Evolutionary conservation across 2,113 vertebrate genomes (phyloP).

Genomic region (Hippoglossus stenolepis): DNA sequence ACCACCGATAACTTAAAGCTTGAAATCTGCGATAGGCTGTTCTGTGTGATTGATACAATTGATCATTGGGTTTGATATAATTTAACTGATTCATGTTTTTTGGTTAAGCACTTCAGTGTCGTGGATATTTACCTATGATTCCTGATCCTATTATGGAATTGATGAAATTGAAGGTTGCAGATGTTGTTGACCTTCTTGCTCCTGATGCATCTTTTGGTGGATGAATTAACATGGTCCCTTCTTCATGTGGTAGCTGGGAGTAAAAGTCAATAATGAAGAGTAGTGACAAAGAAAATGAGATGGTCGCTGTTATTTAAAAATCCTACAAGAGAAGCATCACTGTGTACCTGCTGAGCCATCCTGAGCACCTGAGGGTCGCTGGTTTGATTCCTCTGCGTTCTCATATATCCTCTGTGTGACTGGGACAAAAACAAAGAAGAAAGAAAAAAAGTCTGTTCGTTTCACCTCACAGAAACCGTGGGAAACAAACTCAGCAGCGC

Average conservation of each 20-base stretch:
- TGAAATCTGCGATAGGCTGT: not conserved
- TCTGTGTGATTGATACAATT: not conserved
- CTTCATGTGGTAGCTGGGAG: constrained; percentile 73
- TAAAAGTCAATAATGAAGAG: not conserved
- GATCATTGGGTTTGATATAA: not conserved
- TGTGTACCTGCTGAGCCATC: constrained; percentile 69
- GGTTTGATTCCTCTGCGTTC: constrained; percentile 2
- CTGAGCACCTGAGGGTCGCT: constrained; percentile 8
- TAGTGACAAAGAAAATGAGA: not conserved
- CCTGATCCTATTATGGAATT: constrained; percentile 97
- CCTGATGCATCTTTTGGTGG: constrained; percentile 62
- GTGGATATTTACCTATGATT: constrained; percentile 86
- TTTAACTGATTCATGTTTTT: no score
- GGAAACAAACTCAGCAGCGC: constrained; percentile 38
- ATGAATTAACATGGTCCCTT: constrained; percentile 79
- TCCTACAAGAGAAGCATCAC: not conserved
- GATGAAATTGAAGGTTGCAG: constrained; percentile 93
- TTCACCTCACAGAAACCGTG: not conserved
- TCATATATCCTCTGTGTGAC: constrained; percentile 28
- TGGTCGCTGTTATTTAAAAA: not conserved
- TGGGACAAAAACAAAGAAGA: not conserved
- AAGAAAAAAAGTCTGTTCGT: not conserved
- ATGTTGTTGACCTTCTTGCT: constrained; percentile 76
- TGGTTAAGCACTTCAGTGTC: not conserved
- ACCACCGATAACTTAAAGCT: not conserved